Base-by-base conservation (phyloP, 2,797 vertebrate species). In the Etheostoma perlongum region DNA sequence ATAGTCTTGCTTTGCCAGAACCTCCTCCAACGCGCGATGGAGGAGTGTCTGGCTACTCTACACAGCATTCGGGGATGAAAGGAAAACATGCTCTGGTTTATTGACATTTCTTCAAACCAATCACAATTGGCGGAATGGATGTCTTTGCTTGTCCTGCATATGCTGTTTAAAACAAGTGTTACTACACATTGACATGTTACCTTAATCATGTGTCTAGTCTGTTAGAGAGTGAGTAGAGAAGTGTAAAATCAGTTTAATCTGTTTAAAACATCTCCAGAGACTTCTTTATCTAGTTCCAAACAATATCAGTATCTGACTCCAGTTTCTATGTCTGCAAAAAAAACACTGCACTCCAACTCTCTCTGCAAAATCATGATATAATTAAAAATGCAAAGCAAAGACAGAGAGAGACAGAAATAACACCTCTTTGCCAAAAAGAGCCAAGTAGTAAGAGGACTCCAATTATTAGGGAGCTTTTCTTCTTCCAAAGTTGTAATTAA, bases 401-500 rank as follows among this genome's bases (percentile, higher is more conserved):
- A 62, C 64, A 66, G 23, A 74, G 16, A 66, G 19, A 21, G 25
- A 74, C 36, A 69, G 46, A 80, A 76, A 89, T 77, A 70, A 61
- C 23, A 64, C 57, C 47, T 40, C 16, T n/a, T 47, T 64, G 61
- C 78, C 65, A 80, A 81, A 55, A 61, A 59, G 11, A 78, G 57
- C 67, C 47, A 58, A 54, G 53, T 47, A 74, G 6, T 76, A 47
- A 33, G 10, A 60, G 27, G 64, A 66, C 74, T 72, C 46, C 8
- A 55, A 55, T 68, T 73, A 46, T 51, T 42, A 40, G 25, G 52
- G 18, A 83, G 54, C 49, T 67, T 76, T 81, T 66, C 51, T 11
- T 10, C 36, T 9, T 25, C 11, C 13, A 44, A 73, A 85, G 61
- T 81, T 77, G 21, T 85, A 90, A 91, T 92, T 87, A 89, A 83